Percentiles rank a stretch among this genome's conserved stretches.
These are phyloP conservation scores for Pangasianodon hypophthalmus DNA, from an alignment of 2,113 vertebrate species.

Conservation along the genomic window DNA sequence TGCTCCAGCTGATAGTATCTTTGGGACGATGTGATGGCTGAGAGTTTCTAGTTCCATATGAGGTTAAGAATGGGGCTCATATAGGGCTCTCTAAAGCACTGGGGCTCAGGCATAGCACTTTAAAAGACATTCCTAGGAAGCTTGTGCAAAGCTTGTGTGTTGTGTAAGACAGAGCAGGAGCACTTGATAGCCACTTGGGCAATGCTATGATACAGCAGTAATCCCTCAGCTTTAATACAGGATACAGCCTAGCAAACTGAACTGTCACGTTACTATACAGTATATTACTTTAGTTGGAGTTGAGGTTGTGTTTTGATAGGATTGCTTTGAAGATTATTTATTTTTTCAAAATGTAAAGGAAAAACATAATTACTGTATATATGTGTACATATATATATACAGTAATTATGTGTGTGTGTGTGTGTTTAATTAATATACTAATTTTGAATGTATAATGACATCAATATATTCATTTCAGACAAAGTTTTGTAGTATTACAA, in stretches of 20 bases:
- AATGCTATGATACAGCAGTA: slow-evolving; percentile 23
- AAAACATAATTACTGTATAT: too few species aligned
- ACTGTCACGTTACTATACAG: background rate
- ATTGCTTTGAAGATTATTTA: background rate
- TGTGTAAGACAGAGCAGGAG: slow-evolving; percentile 35
- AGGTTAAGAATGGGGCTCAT: slow-evolving; percentile 39
- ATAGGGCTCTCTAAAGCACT: slow-evolving; percentile 19
- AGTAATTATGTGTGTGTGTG: too few species aligned
- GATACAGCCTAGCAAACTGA: background rate
- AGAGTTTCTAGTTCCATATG: slow-evolving; percentile 42
- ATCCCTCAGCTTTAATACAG: slow-evolving; percentile 28
- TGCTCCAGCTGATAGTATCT: slow-evolving; percentile 30
- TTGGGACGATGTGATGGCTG: background rate
- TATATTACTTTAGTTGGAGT: background rate
- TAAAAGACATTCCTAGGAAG: slow-evolving; percentile 50
- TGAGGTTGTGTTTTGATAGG: background rate
- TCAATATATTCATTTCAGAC: too few species aligned
- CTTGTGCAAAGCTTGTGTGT: slow-evolving; percentile 41
- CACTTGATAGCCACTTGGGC: slow-evolving; percentile 27
- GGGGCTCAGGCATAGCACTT: slow-evolving; percentile 40
- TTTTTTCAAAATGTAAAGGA: too few species aligned
- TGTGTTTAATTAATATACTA: too few species aligned
- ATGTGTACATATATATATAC: too few species aligned
- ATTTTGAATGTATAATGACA: too few species aligned
- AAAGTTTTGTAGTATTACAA: background rate